Base-by-base conservation (phyloP, 2,888 invertebrate species). In the Carcina quercana region DNA sequence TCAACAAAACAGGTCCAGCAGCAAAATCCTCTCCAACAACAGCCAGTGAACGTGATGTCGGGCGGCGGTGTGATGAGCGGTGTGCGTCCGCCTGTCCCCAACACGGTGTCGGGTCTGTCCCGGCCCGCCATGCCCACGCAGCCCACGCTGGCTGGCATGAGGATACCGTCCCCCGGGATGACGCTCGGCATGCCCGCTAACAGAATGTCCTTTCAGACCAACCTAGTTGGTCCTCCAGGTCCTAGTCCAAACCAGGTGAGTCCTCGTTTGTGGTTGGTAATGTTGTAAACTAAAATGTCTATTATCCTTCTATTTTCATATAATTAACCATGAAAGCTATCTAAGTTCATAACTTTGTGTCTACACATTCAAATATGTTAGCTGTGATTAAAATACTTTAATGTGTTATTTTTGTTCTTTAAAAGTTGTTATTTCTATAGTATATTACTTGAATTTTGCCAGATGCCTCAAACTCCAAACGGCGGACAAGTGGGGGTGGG, bases 1-100 rank as follows among this genome's bases (percentile, higher is more conserved):
- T n/a, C n/a, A n/a, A n/a, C n/a, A n/a, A 92, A 92, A 53, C 87
- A 94, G 43, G 92, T 93, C 69, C 91, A 93, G 56, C 90, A 89
- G 47, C 87, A 88, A 47, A 73, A 70, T 34, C 67, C 69, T 30
- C 72, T 71, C 26, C 84, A 84, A 44, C 84, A 80, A 31, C 73
- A 78, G 45, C 78, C 84, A 37, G 46, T 54, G 31, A 55, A 50
- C 14, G 61, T 56, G 14, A 55, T 59, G 47, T 49, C 50, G 37
- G 55, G 35, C 20, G 80, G 54, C 63, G 76, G 33, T 68, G 74
- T 33, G 64, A 68, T 21, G 59, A 64, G 14, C 75, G 71, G 14
- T 59, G 71, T 28, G 53, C 57, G 43, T 38, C 48, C 35, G 50
- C 39, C 47, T 42, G 59, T 42, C 49, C 43, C 11, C 46, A 42